Percentiles rank a stretch among this genome's conserved stretches.
Evolutionary conservation across 2,797 vertebrate species (phyloP).

Genomic region (Sternarchorhynchus goeldii): DNA sequence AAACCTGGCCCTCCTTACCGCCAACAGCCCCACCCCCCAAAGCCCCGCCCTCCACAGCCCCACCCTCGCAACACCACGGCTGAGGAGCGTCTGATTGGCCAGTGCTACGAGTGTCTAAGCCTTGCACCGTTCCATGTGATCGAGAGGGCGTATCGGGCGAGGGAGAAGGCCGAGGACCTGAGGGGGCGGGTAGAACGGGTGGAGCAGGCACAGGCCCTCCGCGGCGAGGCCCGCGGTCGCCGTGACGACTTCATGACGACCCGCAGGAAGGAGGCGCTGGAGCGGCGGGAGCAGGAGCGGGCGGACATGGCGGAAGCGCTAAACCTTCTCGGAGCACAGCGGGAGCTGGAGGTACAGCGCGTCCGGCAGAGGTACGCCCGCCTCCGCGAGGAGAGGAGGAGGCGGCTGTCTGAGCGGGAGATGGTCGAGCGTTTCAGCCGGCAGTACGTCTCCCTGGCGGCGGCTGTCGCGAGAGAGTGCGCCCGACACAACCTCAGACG

Average conservation of each 20-base stretch:
- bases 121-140: conserved; percentile 54
- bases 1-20: conserved; percentile 5
- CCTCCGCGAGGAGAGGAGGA: conserved; percentile 62
- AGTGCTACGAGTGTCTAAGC: conserved; percentile 48
- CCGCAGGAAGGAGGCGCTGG: conserved; percentile 27
- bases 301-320: conserved; percentile 50
- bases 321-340: conserved; percentile 38
- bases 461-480: conserved; percentile 57
- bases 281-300: conserved; percentile 48
- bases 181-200: conserved; percentile 44
- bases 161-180: conserved; percentile 39
- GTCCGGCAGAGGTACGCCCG: conserved; percentile 54
- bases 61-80: neutral
- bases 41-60: conserved; percentile 6
- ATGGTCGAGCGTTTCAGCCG: conserved; percentile 59
- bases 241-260: conserved; percentile 41
- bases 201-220: conserved; percentile 3
- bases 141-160: conserved; percentile 60
- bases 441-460: conserved; percentile 55
- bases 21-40: conserved; percentile 19
- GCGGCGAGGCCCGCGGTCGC: conserved; percentile 24
- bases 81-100: conserved; percentile 42
- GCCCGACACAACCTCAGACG: conserved; percentile 39
- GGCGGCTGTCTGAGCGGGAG: conserved; percentile 50
- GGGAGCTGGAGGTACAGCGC: conserved; percentile 51